Evolutionary conservation across 2,113 vertebrate species (phyloP).

Genomic region (Mesoclemmys tuberculata): DNA sequence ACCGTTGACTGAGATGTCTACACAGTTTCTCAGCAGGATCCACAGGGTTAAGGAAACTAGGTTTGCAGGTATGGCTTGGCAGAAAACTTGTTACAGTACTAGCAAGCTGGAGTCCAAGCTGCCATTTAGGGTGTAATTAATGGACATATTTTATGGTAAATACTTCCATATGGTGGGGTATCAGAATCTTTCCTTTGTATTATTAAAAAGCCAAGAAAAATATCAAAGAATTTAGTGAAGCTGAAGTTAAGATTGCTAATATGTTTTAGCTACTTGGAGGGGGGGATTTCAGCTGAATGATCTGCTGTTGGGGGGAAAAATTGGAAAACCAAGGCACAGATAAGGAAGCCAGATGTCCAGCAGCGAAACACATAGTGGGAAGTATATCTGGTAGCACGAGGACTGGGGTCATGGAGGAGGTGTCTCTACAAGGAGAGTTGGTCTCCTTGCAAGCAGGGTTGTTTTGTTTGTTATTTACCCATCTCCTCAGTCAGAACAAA

Average conservation of each 20-base stretch:
- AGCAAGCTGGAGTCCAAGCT: background rate
- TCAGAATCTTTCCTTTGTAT: background rate
- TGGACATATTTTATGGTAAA: fast-evolving
- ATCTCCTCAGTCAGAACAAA: background rate
- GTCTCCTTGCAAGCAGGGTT: background rate
- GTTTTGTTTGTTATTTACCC: background rate
- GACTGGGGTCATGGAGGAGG: background rate
- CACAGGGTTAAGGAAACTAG: background rate
- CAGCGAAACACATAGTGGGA: background rate
- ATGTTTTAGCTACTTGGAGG: background rate
- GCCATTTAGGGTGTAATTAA: background rate
- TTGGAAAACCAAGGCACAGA: background rate
- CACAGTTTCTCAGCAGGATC: background rate
- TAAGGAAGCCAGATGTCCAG: background rate
- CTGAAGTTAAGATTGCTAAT: background rate
- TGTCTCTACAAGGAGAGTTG: background rate
- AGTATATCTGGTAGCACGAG: background rate
- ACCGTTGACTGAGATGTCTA: background rate
- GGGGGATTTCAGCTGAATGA: background rate
- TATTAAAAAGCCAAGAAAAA: background rate
- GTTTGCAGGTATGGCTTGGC: background rate
- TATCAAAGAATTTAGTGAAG: background rate
- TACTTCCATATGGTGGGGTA: fast-evolving
- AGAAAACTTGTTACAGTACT: background rate
- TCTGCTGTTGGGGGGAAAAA: background rate